Evolutionary conservation across 2,888 invertebrate species (phyloP).

Genomic region (Eustalomyia histrio): DNA sequence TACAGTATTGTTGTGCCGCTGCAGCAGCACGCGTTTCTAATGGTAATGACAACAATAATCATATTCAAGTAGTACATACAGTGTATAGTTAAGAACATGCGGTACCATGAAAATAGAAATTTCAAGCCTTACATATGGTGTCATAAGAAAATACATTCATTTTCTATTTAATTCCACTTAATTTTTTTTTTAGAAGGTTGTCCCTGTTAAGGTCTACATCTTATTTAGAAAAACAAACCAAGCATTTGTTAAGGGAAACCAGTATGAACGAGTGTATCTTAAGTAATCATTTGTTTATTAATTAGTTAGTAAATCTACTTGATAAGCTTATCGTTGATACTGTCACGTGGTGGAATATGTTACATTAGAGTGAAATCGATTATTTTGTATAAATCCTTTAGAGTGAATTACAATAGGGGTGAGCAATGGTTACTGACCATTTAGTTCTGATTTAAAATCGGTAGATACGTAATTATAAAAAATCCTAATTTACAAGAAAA

Average conservation of each 20-base stretch:
- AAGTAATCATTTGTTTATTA: slow-evolving; percentile 52
- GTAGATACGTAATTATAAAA: too few relatives aligned
- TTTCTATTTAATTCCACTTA: not conserved
- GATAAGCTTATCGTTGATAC: slow-evolving; percentile 55
- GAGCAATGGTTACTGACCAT: too few relatives aligned
- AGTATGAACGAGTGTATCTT: slow-evolving; percentile 25
- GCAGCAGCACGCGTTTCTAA: slow-evolving; percentile 63
- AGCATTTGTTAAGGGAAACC: slow-evolving; percentile 48
- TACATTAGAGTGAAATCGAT: not conserved
- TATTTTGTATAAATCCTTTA: too few relatives aligned
- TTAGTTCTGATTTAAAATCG: too few relatives aligned
- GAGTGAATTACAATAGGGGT: too few relatives aligned
- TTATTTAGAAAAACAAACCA: slow-evolving; percentile 5
- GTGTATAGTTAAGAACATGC: slow-evolving; percentile 52
- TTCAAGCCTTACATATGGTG: slow-evolving; percentile 74
- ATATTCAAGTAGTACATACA: slow-evolving; percentile 20
- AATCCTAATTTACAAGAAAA: too few relatives aligned
- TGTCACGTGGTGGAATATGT: slow-evolving; percentile 56
- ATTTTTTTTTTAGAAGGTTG: slow-evolving; percentile 27
- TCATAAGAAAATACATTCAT: slow-evolving; percentile 1
- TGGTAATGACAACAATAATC: slow-evolving; percentile 52
- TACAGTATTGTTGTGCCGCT: slow-evolving; percentile 30
- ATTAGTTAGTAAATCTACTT: slow-evolving; percentile 38
- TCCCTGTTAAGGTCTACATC: slow-evolving; percentile 55
- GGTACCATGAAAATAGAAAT: slow-evolving; percentile 75